Conservation (phyloP, 1,140 invertebrate genomes). For the Drosophila ercepeae region DNA sequence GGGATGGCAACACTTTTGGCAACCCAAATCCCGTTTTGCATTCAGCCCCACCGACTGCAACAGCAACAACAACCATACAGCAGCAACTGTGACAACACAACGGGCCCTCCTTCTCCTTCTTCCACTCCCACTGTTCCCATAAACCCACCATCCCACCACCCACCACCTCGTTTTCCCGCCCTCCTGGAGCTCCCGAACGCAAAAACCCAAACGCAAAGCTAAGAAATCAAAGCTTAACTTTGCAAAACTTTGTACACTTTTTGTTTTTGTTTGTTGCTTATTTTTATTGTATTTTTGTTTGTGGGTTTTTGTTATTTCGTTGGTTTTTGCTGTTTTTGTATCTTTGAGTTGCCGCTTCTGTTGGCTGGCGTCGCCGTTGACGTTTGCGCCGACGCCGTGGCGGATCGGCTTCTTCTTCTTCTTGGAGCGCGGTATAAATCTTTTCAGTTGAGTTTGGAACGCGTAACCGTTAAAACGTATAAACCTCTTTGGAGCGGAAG, state of each 20-base stretch:
- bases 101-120: neutral
- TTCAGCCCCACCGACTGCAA: slow-evolving; percentile 17
- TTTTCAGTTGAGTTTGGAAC: slow-evolving; percentile 83
- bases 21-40: slow-evolving; percentile 61
- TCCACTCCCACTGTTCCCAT: neutral
- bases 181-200: slow-evolving; percentile 15
- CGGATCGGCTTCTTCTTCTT: slow-evolving; percentile 57
- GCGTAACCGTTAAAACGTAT: slow-evolving; percentile 80
- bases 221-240: slow-evolving; percentile 65
- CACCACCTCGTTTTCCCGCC: neutral
- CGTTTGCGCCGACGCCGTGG: neutral
- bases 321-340: slow-evolving; percentile 4
- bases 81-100: slow-evolving; percentile 32
- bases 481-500: slow-evolving; percentile 55
- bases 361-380: slow-evolving; percentile 29
- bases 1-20: slow-evolving; percentile 6
- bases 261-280: slow-evolving; percentile 12
- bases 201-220: slow-evolving; percentile 38
- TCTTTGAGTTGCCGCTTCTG: slow-evolving; percentile 13
- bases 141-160: neutral
- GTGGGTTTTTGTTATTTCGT: slow-evolving; percentile 4
- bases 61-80: slow-evolving; percentile 28
- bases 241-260: slow-evolving; percentile 68
- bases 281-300: slow-evolving; percentile 16
- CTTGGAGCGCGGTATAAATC: slow-evolving; percentile 78